phyloP scores from a whole-genome alignment of 1,140 invertebrate species.

The Platorchestia sp. region DNA sequence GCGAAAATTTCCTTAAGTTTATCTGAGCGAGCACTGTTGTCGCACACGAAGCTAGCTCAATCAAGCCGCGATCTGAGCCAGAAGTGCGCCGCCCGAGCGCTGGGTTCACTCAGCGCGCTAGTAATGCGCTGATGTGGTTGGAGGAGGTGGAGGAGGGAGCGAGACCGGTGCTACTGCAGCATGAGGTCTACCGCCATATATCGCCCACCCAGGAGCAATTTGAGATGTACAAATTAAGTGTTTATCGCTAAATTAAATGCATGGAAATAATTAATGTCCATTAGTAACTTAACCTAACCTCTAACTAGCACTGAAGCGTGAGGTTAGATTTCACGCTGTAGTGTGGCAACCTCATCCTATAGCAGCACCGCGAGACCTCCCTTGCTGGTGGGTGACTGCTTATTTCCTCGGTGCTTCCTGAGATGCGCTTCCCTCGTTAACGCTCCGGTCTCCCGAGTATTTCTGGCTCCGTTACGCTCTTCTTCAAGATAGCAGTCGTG shows the following conservation, averaged over 20 bases:
- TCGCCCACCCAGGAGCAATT: no score
- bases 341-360: no score
- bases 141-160: background rate
- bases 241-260: no score
- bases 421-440: background rate
- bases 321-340: no score
- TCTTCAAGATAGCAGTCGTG: background rate
- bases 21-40: background rate
- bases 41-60: background rate
- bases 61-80: background rate
- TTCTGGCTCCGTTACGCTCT: background rate
- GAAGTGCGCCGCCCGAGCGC: background rate
- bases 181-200: no score
- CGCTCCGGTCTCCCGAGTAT: background rate
- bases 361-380: no score
- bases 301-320: no score
- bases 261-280: no score
- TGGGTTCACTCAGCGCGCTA: background rate
- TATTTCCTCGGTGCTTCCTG: background rate
- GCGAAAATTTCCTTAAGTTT: background rate
- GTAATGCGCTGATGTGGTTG: background rate
- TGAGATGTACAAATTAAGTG: no score
- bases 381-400: constrained; percentile 4
- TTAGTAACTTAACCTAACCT: no score
- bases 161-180: no score